phyloP scores from a whole-genome alignment of 2,797 vertebrate genomes.

The Gymnoscopelus microlampas region DNA sequence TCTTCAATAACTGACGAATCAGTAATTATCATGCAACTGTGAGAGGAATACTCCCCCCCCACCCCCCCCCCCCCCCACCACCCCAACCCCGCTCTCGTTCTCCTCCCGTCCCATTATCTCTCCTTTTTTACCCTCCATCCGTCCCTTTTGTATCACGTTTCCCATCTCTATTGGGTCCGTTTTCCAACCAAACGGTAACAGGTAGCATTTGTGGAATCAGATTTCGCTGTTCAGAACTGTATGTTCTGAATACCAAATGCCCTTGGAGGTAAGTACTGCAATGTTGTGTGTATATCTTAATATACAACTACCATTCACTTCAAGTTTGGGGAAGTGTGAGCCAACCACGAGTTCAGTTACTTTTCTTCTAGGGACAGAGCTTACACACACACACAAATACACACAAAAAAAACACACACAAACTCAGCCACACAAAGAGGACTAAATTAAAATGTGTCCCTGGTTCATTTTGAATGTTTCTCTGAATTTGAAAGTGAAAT shows the following conservation, averaged over 20 bases:
- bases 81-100: constrained; percentile 1
- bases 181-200: constrained; percentile 31
- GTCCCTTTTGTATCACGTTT: constrained; percentile 55
- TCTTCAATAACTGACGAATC: constrained; percentile 85
- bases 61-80: constrained; percentile 39
- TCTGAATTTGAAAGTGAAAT: constrained; percentile 46
- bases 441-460: constrained; percentile 18
- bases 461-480: constrained; percentile 13
- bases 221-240: constrained; percentile 8
- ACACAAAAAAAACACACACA: not conserved
- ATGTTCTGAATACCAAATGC: constrained; percentile 13
- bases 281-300: not conserved
- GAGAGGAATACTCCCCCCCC: constrained; percentile 81
- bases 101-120: constrained; percentile 11
- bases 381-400: not conserved
- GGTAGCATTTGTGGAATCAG: constrained; percentile 27
- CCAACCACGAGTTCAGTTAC: constrained; percentile 25
- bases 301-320: not conserved
- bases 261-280: constrained; percentile 14
- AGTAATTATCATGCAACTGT: constrained; percentile 86
- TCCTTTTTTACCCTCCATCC: constrained; percentile 37
- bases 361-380: constrained; percentile 16
- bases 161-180: constrained; percentile 29
- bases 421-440: not conserved
- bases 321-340: not conserved